phyloP scores from a whole-genome alignment of 92 coral and sea anemone species.

The Nematostella vectensis region DNA sequence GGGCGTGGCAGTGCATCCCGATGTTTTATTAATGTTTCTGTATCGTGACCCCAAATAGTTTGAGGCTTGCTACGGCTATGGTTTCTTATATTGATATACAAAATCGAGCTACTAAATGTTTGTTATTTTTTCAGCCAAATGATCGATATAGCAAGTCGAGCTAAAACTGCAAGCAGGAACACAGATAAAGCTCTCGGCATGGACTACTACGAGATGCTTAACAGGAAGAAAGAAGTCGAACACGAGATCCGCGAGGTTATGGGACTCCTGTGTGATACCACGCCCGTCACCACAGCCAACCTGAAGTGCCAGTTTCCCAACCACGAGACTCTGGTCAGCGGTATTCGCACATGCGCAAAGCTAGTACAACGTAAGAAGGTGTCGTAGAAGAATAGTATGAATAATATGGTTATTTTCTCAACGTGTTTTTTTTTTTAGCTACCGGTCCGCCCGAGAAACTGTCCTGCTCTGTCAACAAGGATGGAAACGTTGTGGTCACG shows the following conservation, averaged over 20 bases:
- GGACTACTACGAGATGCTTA: slow-evolving; percentile 87
- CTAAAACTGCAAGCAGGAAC: slow-evolving; percentile 84
- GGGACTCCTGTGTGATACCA: slow-evolving; percentile 59
- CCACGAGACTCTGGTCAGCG: slow-evolving; percentile 70
- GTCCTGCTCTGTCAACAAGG: slow-evolving; percentile 44
- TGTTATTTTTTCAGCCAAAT: slow-evolving; percentile 52
- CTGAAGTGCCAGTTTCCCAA: slow-evolving; percentile 94
- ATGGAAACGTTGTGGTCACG: slow-evolving; percentile 40
- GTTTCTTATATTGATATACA: too few relatives aligned
- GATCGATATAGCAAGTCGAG: slow-evolving; percentile 87
- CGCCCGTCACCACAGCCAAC: slow-evolving; percentile 59
- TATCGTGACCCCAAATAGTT: too few relatives aligned
- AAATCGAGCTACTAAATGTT: too few relatives aligned
- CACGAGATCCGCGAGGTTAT: slow-evolving; percentile 67
- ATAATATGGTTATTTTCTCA: too few relatives aligned
- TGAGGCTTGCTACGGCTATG: too few relatives aligned
- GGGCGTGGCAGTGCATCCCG: too few relatives aligned
- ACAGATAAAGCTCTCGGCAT: slow-evolving; percentile 67
- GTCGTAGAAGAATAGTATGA: background rate
- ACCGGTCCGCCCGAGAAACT: slow-evolving; percentile 87
- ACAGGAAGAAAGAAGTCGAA: slow-evolving; percentile 76
- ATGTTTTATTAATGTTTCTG: too few relatives aligned
- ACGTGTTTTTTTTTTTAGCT: slow-evolving; percentile 39
- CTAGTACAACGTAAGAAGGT: slow-evolving; percentile 80
- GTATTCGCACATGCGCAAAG: slow-evolving; percentile 82